A percentile compares a stretch with the other conserved stretches of the same genome.
phyloP scores from a whole-genome alignment of 2,888 invertebrate genomes.

The Hirudinaria manillensis region DNA sequence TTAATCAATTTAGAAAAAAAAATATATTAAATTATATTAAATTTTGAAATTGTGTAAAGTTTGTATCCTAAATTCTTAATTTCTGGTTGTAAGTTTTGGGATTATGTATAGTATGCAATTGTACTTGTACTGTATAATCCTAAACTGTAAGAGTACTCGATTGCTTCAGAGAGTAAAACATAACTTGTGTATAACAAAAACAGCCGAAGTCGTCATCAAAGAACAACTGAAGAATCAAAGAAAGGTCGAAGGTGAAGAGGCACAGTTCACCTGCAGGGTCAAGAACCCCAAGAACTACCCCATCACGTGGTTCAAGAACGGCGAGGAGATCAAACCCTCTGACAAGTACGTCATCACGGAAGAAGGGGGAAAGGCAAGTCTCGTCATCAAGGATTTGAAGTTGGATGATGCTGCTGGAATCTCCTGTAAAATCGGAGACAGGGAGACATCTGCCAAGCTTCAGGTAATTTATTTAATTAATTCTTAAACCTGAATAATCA shows the following conservation, averaged over 20 bases:
- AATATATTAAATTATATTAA: not conserved
- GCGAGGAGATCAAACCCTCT: conserved; percentile 64
- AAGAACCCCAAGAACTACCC: conserved; percentile 75
- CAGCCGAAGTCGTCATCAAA: conserved; percentile 93
- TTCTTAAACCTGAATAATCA: not conserved
- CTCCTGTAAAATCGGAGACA: conserved; percentile 55
- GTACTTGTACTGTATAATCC: no score
- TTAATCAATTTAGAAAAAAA: not conserved
- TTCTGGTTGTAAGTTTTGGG: not conserved
- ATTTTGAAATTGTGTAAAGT: not conserved
- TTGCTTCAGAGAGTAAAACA: no score
- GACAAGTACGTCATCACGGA: conserved; percentile 56
- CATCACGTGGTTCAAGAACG: conserved; percentile 89
- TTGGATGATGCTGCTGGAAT: conserved; percentile 56
- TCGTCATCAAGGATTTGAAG: conserved; percentile 64
- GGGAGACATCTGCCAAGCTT: conserved; percentile 48
- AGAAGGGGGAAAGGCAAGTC: conserved; percentile 77
- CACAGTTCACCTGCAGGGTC: conserved; percentile 83
- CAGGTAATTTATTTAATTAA: conserved; percentile 38
- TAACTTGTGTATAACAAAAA: no score
- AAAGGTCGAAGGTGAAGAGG: conserved; percentile 83
- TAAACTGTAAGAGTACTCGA: no score
- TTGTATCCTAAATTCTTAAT: no score
- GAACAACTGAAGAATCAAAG: conserved; percentile 88
- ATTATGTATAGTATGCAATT: no score